Conservation (phyloP, 2,797 vertebrate species). For the Adrianichthys oophorus region DNA sequence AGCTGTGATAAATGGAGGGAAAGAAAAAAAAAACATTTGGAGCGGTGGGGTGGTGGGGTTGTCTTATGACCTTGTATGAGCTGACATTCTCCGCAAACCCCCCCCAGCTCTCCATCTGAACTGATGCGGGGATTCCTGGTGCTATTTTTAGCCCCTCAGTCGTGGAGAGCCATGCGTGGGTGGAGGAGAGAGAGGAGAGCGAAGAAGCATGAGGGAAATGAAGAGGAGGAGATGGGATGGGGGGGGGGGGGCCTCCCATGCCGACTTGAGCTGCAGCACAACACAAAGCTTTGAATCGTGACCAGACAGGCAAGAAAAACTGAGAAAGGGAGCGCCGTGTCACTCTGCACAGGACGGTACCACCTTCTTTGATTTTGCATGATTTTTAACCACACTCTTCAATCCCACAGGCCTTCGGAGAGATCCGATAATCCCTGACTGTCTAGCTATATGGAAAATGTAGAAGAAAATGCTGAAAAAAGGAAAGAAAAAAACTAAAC, state of each 20-base stretch:
- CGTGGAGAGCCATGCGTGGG: conserved; percentile 73
- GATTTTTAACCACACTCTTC: conserved; percentile 8
- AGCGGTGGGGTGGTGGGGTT: neutral
- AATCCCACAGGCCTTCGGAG: conserved; percentile 22
- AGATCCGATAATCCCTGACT: neutral
- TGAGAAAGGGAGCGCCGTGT: conserved; percentile 51
- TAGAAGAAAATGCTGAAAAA: no score
- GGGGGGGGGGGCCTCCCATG: conserved; percentile 46
- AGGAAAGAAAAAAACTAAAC: no score
- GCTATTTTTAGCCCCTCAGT: conserved; percentile 79
- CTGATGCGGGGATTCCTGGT: conserved; percentile 81
- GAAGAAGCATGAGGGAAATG: conserved; percentile 20
- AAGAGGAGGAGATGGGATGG: conserved; percentile 8
- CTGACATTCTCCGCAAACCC: conserved; percentile 31
- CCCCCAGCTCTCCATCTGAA: conserved; percentile 50
- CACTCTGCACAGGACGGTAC: conserved; percentile 50
- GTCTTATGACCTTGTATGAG: conserved; percentile 71
- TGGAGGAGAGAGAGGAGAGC: conserved; percentile 60
- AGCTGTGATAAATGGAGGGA: conserved; percentile 49
- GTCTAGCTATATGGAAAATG: no score
- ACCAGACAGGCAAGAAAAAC: conserved; percentile 64
- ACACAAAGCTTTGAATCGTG: conserved; percentile 74
- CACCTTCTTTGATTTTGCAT: conserved; percentile 40
- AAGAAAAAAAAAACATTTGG: conserved; percentile 16
- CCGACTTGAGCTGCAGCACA: conserved; percentile 63